Conservation (phyloP, 37 sponge, comb jelly and placozoan genomes). For the Spongilla lacustris region DNA sequence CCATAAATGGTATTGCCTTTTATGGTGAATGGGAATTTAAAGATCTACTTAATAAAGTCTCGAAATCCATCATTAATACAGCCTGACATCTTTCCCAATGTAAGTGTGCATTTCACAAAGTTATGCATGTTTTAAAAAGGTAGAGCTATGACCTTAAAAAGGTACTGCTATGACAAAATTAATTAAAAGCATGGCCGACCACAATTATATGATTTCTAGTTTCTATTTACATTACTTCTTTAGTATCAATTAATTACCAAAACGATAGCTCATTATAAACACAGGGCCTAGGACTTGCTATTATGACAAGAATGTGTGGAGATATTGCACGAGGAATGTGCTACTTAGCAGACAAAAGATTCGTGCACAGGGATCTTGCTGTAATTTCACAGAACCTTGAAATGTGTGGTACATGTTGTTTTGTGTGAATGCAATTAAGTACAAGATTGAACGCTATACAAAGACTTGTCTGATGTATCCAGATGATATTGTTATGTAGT, state of each 20-base stretch:
- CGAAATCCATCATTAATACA: background rate
- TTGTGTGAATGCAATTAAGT: too few species aligned
- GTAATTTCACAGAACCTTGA: too few species aligned
- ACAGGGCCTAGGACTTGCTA: background rate
- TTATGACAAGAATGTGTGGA: background rate
- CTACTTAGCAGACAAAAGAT: background rate
- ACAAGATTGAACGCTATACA: too few species aligned
- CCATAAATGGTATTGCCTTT: slow-evolving; percentile 25
- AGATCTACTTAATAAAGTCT: slow-evolving; percentile 5
- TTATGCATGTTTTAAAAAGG: background rate
- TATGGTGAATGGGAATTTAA: slow-evolving; percentile 28
- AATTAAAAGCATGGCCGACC: too few species aligned
- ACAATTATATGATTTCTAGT: too few species aligned
- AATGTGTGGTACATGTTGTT: too few species aligned
- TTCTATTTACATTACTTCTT: too few species aligned
- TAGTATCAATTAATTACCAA: too few species aligned
- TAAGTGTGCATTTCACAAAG: background rate
- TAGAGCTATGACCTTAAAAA: background rate
- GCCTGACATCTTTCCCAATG: background rate
- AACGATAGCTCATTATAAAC: background rate
- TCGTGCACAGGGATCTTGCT: background rate
- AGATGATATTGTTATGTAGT: too few species aligned
- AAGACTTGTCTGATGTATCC: too few species aligned
- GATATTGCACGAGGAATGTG: background rate
- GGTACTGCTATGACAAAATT: background rate